Evolutionary conservation across 64 coral and sea anemone genomes (phyloP), one percentile per base, ranked within the genome.

Genomic region (Montipora cactus): DNA sequence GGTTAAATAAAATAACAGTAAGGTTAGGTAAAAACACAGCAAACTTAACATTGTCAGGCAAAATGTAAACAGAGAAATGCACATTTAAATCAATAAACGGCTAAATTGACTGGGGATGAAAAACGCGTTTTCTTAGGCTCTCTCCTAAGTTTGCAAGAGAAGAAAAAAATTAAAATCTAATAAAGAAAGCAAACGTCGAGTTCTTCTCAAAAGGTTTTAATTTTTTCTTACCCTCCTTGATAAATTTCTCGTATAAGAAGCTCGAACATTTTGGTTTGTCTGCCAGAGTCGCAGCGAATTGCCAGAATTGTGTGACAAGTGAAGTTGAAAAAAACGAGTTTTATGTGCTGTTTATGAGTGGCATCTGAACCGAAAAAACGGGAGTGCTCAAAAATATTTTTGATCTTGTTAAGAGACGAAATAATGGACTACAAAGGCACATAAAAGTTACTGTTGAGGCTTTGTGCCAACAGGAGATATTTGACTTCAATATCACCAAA

Each of bases 1-100:
- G 66, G 66, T 69, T 69, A 69, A 69, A 69, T 69, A 69, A 14
- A 69, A 69, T 69, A 69, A 69, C 5, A 69, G n/a, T 69, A 69
- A 11, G 66, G 66, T 69, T 69, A 69, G 9, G 66, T 14, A 69
- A 69, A 69, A 69, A 69, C 66, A 69, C 66, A 69, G 12, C 66
- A 69, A 69, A 69, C 66, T 69, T 3, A 69, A 69, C 66, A 69
- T 14, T 69, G 66, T 14, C 66, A 69, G 66, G 66, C 2, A 69
- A 69, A 69, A 69, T 69, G 66, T 69, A 69, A 69, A 69, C 66
- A 69, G 4, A 69, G 13, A 55, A 1, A 28, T 28, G 28, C 52
- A 55, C 52, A 55, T 9, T 7, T 15, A 69, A 69, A 18, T 18
- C 13, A 69, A 18, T 69, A 69, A 69, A 69, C 2, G 3, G 66